These are phyloP conservation scores for Hyposoter dolosus DNA, from an alignment of 2,888 invertebrate genomes.

Conservation along the genomic window DNA sequence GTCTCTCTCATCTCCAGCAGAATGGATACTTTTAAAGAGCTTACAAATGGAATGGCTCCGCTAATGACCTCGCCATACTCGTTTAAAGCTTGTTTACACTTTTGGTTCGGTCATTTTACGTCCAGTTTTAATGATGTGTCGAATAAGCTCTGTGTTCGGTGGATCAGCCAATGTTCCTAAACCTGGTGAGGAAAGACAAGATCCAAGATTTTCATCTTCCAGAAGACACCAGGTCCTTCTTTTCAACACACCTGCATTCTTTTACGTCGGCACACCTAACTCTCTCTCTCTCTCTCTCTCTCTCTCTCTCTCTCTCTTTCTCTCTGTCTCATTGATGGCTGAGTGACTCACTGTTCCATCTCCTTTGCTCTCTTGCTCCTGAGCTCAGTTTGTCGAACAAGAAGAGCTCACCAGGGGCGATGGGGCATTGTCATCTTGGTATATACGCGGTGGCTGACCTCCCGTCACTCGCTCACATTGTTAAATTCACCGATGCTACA, in stretches of 20 bases:
- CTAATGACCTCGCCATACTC: constrained; percentile 11
- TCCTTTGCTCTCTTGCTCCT: constrained; percentile 3
- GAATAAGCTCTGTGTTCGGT: background rate
- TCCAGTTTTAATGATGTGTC: constrained; percentile 48
- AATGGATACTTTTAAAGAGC: constrained; percentile 32
- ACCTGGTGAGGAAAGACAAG: constrained; percentile 8
- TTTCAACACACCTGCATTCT: constrained; percentile 59
- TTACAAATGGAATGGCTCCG: constrained; percentile 32
- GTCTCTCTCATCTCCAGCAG: background rate
- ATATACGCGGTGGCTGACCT: constrained; percentile 63
- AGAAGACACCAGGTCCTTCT: constrained; percentile 33
- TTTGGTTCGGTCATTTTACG: constrained; percentile 11
- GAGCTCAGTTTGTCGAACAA: constrained; percentile 48
- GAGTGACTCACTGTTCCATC: too few relatives aligned
- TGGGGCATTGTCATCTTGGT: constrained; percentile 60
- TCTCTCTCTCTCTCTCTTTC: constrained; percentile 11
- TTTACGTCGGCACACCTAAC: constrained; percentile 27
- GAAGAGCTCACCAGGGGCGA: constrained; percentile 50
- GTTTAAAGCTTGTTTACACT: constrained; percentile 27
- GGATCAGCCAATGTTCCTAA: constrained; percentile 22
- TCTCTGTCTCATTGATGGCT: background rate
- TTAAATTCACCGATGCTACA: constrained; percentile 51
- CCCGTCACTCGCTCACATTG: constrained; percentile 61
- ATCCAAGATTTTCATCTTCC: constrained; percentile 18
- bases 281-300: constrained; percentile 22